Evolutionary conservation across 2,888 invertebrate genomes (phyloP).

Genomic region (Lycaena phlaeas): DNA sequence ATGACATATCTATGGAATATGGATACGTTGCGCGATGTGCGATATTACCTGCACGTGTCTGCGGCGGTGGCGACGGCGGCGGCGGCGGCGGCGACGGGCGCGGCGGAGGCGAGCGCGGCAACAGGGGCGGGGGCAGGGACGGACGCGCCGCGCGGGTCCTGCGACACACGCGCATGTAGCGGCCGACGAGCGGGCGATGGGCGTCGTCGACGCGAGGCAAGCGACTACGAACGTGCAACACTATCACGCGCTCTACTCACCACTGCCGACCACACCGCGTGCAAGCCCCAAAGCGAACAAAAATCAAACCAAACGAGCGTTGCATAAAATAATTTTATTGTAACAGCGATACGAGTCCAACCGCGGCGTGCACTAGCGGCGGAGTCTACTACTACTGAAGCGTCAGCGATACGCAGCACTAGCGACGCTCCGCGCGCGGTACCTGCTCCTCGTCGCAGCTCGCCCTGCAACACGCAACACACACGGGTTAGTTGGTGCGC

Average conservation of each 20-base stretch:
- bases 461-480: constrained; percentile 4
- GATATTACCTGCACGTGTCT: constrained; percentile 31
- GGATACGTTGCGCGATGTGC: too few species aligned
- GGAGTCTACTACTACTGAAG: not conserved
- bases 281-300: constrained; percentile 4
- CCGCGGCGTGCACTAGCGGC: not conserved
- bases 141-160: constrained; percentile 10
- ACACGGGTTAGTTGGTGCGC: constrained; percentile 9
- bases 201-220: too few species aligned
- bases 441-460: constrained; percentile 7
- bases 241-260: constrained; percentile 8
- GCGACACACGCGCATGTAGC: not conserved
- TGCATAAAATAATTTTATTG: not conserved
- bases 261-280: not conserved
- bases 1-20: too few species aligned
- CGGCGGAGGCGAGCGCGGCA: constrained; percentile 11
- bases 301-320: not conserved
- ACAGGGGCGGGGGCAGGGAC: constrained; percentile 12
- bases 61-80: constrained; percentile 10
- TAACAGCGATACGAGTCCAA: not conserved
- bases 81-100: constrained; percentile 11
- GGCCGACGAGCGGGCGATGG: too few species aligned
- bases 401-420: not conserved
- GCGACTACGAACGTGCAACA: not conserved
- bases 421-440: not conserved